Conservation (phyloP, 2,113 vertebrate genomes). For the Chinchilla lanigera region DNA sequence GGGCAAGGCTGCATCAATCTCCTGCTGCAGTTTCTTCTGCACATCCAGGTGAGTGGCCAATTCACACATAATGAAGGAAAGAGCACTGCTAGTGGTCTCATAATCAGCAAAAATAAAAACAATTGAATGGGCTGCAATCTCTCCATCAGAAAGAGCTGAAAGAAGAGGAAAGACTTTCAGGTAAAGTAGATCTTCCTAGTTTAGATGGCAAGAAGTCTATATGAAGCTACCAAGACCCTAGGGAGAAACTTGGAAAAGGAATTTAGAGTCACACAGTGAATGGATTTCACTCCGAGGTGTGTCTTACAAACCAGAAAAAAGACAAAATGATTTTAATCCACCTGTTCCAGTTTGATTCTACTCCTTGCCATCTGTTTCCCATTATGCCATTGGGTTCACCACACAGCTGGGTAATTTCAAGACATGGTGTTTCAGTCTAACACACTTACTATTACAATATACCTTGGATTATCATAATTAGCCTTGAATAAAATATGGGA, state of each 20-base stretch:
- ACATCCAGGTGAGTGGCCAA: constrained; percentile 59
- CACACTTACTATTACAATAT: rapidly evolving
- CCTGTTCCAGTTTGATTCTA: background rate
- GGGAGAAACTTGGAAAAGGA: background rate
- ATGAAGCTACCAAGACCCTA: background rate
- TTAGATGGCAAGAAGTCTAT: background rate
- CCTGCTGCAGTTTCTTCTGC: constrained; percentile 65
- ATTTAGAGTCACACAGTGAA: background rate
- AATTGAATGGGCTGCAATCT: constrained; percentile 57
- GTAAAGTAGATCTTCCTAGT: background rate
- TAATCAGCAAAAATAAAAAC: constrained; percentile 68
- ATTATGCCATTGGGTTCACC: background rate
- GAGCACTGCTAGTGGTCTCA: constrained; percentile 46
- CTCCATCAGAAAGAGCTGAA: constrained; percentile 59
- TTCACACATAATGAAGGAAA: constrained; percentile 45
- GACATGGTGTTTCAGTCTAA: background rate
- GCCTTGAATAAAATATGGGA: no score
- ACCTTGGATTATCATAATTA: background rate
- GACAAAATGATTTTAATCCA: background rate
- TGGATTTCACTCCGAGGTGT: background rate
- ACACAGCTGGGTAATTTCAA: background rate
- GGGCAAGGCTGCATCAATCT: constrained; percentile 44
- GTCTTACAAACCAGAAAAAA: background rate
- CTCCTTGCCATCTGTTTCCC: background rate
- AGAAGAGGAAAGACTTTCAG: background rate